phyloP scores from a whole-genome alignment of 2,113 vertebrate species.

The Anolis sagrei region DNA sequence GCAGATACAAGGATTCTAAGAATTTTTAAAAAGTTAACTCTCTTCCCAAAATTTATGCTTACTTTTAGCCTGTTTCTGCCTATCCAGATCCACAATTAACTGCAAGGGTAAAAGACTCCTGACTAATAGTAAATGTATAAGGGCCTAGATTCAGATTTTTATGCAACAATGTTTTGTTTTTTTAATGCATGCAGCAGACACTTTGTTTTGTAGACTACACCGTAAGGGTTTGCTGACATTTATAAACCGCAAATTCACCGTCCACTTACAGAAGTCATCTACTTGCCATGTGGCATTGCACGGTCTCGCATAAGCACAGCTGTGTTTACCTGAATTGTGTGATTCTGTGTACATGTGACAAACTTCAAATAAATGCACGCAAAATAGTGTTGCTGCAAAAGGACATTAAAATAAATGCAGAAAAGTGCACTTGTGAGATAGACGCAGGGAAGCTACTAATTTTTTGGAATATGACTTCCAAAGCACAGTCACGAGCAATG shows the following conservation, averaged over 20 bases:
- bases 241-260: conserved; percentile 35
- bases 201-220: not conserved
- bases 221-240: conserved; percentile 15
- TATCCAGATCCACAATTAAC: not conserved
- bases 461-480: conserved; percentile 73
- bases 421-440: conserved; percentile 75
- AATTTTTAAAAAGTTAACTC: not conserved
- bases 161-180: not conserved
- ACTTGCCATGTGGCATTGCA: conserved; percentile 71
- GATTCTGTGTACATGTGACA: conserved; percentile 77
- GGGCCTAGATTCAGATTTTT: not conserved
- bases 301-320: conserved; percentile 80
- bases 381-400: conserved; percentile 55
- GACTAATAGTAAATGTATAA: not conserved
- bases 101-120: not conserved
- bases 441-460: conserved; percentile 70
- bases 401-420: conserved; percentile 74
- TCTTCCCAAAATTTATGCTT: not conserved
- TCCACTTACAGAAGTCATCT: conserved; percentile 68
- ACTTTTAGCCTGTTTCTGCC: not conserved
- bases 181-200: not conserved
- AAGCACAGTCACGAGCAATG: conserved; percentile 60
- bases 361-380: conserved; percentile 81
- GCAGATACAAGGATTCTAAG: too few species aligned
- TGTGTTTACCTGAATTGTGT: conserved; percentile 81